These are phyloP conservation scores for Pundamilia nyererei DNA, from an alignment of 2,113 vertebrate species.

Conservation along the genomic window DNA sequence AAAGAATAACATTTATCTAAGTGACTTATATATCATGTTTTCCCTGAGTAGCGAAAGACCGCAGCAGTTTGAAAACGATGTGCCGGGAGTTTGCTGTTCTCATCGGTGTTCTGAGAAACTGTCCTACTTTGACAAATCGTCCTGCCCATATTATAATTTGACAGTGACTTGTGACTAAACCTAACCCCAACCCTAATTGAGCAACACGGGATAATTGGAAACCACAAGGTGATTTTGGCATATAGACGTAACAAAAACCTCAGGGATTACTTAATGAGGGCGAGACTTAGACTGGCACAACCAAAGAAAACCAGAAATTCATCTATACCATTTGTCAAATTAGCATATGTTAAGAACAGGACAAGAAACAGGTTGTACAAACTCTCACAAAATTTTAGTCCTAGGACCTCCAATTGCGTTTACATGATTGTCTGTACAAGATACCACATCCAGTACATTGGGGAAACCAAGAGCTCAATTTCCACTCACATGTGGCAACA, in stretches of 20 bases:
- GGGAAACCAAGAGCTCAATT: not conserved
- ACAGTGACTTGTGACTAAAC: not conserved
- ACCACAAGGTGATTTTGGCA: not conserved
- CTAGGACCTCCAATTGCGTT: not conserved
- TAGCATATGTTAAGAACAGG: not conserved
- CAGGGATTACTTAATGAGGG: not conserved
- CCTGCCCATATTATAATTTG: not conserved
- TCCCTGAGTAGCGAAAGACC: fast-evolving
- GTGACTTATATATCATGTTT: not conserved
- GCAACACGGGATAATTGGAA: not conserved
- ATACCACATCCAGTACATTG: not conserved
- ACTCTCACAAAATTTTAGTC: not conserved
- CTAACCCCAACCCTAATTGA: not conserved
- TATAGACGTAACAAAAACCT: not conserved
- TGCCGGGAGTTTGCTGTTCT: not conserved
- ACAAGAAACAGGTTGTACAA: not conserved
- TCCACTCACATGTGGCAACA: not conserved
- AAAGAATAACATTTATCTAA: not conserved
- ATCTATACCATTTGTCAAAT: not conserved
- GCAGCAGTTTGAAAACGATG: not conserved
- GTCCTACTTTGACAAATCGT: not conserved
- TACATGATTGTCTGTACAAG: not conserved
- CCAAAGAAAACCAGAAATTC: not conserved
- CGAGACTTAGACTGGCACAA: fast-evolving
- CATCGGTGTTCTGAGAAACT: not conserved